Percentiles rank a stretch among this genome's conserved stretches.
phyloP scores from a whole-genome alignment of 2,797 vertebrate genomes.

The Sebastes reedi region DNA sequence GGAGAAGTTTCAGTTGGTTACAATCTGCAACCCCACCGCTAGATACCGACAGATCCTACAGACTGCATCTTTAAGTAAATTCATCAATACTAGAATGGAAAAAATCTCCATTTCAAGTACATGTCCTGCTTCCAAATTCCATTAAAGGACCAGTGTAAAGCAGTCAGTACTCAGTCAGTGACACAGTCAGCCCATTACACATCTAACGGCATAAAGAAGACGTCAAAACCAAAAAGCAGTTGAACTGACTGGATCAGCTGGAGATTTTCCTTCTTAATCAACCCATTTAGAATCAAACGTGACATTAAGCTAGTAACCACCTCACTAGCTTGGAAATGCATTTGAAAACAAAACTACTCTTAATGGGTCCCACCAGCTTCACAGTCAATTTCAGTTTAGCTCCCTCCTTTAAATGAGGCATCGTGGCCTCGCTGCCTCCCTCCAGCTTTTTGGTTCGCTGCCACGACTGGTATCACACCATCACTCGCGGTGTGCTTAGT shows the following conservation, averaged over 20 bases:
- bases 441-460: background rate
- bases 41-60: no score
- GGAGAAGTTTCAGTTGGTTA: no score
- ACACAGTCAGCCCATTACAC: background rate
- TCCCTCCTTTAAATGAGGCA: constrained; percentile 22
- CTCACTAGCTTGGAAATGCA: constrained; percentile 21
- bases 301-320: constrained; percentile 12
- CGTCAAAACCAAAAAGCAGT: background rate
- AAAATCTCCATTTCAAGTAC: no score
- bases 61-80: no score
- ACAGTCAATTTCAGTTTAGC: constrained; percentile 38
- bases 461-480: background rate
- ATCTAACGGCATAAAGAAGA: background rate
- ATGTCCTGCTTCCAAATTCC: no score
- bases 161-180: no score
- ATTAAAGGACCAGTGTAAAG: no score
- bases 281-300: constrained; percentile 17
- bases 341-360: constrained; percentile 21
- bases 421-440: background rate
- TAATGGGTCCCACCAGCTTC: constrained; percentile 39
- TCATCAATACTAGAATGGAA: no score
- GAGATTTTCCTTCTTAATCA: constrained; percentile 7
- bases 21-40: no score
- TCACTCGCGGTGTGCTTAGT: constrained; percentile 1
- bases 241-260: background rate